Base-by-base conservation (phyloP, 2,113 vertebrate species). In the Antennarius striatus region DNA sequence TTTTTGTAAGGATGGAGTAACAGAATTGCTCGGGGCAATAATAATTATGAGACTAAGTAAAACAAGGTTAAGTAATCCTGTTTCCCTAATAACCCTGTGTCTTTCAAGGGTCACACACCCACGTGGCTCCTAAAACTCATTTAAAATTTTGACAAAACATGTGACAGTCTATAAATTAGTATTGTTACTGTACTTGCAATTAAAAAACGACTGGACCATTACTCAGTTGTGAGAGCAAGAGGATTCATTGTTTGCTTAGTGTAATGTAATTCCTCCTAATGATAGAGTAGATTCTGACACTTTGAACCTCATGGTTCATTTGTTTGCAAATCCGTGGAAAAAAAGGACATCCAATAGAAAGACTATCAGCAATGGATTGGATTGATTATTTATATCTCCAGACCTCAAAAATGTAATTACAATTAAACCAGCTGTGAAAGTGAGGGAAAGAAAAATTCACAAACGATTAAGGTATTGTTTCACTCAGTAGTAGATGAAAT, bases 1-100 rank as follows among this genome's bases (percentile, higher is more conserved):
- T 93, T 93, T 92, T 93, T 89, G 75, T 92, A 90, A 88, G 91
- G 91, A 91, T 90, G 88, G 82, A 68, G 89, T 88, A 89, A 89
- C 87, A 79, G 68, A 76, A 51, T 82, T 77, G 90, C 91, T 89
- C 55, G 71, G 50, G 88, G 93, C 86, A 36, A 36, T 66, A 87
- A 86, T 92, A 81, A 94, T 93, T 92, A 90, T 53, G 68, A 81
- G 73, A 75, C 48, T 56, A 78, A 87, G 88, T 80, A 85, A 83
- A 71, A 78, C 74, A 65, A 89, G 88, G 91, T 93, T 92, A 92
- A 92, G 79, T 88, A 90, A 92, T 89, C 89, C 88, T 82, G 79
- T 86, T 87, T 83, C 75, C 76, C 67, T 90, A 91, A 94, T 93
- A 85, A 91, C 81, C 80, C 65, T 14, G 73, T 72, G 75, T 91